These are phyloP conservation scores for Ctenomys sociabilis DNA, from an alignment of 2,113 vertebrate species.

Conservation along the genomic window DNA sequence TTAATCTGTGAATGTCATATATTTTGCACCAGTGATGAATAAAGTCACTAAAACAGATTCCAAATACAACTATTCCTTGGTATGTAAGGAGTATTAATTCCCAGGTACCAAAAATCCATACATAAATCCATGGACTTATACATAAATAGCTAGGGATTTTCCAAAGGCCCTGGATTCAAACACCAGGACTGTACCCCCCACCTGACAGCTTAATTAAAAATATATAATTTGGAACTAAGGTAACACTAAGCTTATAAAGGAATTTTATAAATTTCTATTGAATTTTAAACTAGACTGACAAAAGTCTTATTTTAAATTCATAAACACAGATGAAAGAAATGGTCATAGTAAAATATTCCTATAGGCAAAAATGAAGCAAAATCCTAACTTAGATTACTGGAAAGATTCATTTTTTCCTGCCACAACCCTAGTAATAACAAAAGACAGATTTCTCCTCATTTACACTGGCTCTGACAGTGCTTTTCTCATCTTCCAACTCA, in stretches of 20 bases:
- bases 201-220: background rate
- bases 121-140: no score
- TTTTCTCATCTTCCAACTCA: background rate
- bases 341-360: background rate
- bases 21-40: background rate
- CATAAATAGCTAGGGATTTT: background rate
- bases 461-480: background rate
- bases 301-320: background rate
- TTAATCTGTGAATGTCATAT: background rate
- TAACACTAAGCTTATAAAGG: background rate
- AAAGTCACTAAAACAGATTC: background rate
- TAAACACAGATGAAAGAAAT: background rate
- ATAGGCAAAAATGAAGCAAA: slow-evolving; percentile 38
- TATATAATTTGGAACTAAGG: slow-evolving; percentile 32
- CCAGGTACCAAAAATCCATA: background rate
- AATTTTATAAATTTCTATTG: background rate
- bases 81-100: no score
- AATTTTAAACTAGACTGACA: background rate
- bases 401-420: slow-evolving; percentile 53
- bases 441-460: background rate
- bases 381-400: background rate
- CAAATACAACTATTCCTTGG: background rate
- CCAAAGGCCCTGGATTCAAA: background rate
- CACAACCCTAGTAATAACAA: slow-evolving; percentile 39
- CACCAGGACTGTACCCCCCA: background rate